Evolutionary conservation across 2,888 invertebrate species (phyloP).

Genomic region (Amblyjoppa fuscipennis): DNA sequence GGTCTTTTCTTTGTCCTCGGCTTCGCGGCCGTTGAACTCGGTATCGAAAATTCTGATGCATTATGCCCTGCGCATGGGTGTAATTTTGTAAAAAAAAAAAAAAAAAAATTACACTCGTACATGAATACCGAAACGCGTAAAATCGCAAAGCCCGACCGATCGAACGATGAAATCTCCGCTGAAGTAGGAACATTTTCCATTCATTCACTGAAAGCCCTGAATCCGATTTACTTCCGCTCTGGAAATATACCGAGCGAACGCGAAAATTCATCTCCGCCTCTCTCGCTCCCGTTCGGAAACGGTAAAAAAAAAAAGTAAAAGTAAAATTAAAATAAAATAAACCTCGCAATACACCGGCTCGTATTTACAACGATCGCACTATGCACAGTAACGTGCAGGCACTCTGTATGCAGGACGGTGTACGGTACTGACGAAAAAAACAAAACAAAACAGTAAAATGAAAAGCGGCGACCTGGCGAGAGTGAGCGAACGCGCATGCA

Average conservation of each 20-base stretch:
- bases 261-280: constrained; percentile 3
- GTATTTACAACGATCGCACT: constrained; percentile 28
- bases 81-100: too few species aligned
- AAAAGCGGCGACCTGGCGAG: neutral
- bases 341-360: constrained; percentile 12
- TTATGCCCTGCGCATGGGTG: too few species aligned
- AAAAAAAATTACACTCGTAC: too few species aligned
- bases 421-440: neutral
- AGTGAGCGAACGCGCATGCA: neutral
- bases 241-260: neutral
- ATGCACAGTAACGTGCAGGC: neutral
- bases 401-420: neutral
- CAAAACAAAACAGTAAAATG: neutral
- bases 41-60: neutral
- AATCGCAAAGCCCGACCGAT: neutral
- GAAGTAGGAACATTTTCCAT: constrained; percentile 12
- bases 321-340: constrained; percentile 14
- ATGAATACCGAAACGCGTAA: neutral
- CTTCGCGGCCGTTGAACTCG: constrained; percentile 27
- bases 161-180: constrained; percentile 6
- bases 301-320: neutral
- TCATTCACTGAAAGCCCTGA: constrained; percentile 18
- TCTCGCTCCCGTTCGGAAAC: constrained; percentile 4
- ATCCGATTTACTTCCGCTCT: constrained; percentile 8
- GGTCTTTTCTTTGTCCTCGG: neutral